Base-by-base conservation (phyloP, 64 coral and sea anemone species). In the Acropora tenuis region DNA sequence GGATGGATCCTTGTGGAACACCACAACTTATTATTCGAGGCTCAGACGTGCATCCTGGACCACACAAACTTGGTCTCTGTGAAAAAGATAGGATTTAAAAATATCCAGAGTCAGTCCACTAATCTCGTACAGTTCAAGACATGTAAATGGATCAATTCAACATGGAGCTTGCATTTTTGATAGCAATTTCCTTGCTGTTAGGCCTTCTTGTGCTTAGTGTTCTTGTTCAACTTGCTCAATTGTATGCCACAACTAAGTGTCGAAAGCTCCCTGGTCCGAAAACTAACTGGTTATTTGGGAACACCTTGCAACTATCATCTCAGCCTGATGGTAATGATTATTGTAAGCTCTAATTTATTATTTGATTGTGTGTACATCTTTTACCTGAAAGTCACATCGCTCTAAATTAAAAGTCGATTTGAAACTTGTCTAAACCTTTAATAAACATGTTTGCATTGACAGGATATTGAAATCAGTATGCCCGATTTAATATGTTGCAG, bases 201-300 rank as follows among this genome's bases (percentile, higher is more conserved):
- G 63, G 50, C 12, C 30, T 17, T 50, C 13, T 50, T 13, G 30
- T 57, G 48, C 61, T 80, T 44, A 15, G 77, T 8, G 78, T 53
- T 9, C 60, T 61, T 49, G n/a, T 61, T 50, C 1, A 66, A 16
- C 43, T 95, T 75, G 45, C 77, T 45, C 80, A 83, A 44, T 86
- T 72, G 13, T 49, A 67, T 63, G 47, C 44, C 67, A 0, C 82
- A n/a, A 12, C 53, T 91, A 42, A 40, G 3, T 20, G 66, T 42
- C 83, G 90, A 80, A 91, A 76, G 43, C 8, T 91, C 12, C 84
- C 94, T 8, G 94, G 94, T 44, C 94, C 94, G 1, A 83, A 88
- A 66, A 74, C 86, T 16, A 55, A 17, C 19, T 88, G 88, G 43
- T 53, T 95, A 13, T 78, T 95, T 75, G 94, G 94, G 10, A 95